A percentile compares a stretch with the other conserved stretches of the same genome.
These are phyloP conservation scores for Dreissena polymorpha DNA, from an alignment of 1,140 invertebrate species.

Conservation along the genomic window DNA sequence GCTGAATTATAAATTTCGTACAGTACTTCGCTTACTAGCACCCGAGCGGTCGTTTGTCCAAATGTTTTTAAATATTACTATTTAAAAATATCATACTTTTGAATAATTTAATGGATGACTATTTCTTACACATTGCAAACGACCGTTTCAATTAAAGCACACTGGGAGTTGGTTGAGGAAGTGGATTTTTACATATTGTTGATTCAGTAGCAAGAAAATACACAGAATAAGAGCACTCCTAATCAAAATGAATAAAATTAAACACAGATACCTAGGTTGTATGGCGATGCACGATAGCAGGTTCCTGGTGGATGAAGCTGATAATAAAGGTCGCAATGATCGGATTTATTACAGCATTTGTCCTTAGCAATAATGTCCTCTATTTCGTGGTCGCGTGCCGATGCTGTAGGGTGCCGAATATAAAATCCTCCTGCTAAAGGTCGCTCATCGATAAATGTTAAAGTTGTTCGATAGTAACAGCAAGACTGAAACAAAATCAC, in stretches of 20 bases:
- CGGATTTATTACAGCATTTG: constrained; percentile 7
- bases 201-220: background rate
- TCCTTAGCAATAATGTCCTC: constrained; percentile 12
- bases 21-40: background rate
- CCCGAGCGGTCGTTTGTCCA: background rate
- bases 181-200: background rate
- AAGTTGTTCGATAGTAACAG: constrained; percentile 13
- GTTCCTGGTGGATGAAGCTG: constrained; percentile 31
- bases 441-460: constrained; percentile 10
- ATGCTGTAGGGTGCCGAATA: background rate
- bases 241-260: background rate
- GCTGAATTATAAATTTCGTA: background rate
- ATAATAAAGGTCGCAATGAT: constrained; percentile 26
- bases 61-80: background rate
- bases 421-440: constrained; percentile 17
- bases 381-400: background rate
- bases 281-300: constrained; percentile 9
- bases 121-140: too few species aligned
- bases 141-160: too few species aligned
- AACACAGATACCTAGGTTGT: constrained; percentile 1
- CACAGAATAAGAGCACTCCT: background rate
- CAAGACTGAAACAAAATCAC: constrained; percentile 13
- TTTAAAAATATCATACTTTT: too few species aligned
- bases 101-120: too few species aligned
- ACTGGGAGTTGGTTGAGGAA: background rate